Evolutionary conservation across 2,113 vertebrate species (phyloP).

Genomic region (Phrynosoma platyrhinos): DNA sequence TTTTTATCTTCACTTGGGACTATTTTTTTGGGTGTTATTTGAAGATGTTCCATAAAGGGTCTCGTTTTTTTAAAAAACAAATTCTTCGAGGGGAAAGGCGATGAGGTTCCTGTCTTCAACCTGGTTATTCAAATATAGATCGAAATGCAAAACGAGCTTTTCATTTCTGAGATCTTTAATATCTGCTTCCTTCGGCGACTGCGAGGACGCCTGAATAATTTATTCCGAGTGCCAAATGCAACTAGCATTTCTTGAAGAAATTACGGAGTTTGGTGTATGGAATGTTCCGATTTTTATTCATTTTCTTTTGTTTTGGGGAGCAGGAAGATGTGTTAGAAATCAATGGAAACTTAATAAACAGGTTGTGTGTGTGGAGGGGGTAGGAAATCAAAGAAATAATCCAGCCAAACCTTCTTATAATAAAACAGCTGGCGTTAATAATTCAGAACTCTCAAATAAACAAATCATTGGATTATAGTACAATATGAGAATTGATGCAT

Average conservation of each 20-base stretch:
- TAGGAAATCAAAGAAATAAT: slow-evolving; percentile 71
- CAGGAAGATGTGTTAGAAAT: slow-evolving; percentile 76
- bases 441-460: slow-evolving; percentile 71
- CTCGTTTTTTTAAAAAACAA: too few relatives aligned
- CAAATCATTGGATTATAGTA: slow-evolving; percentile 78
- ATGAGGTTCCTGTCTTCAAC: not conserved
- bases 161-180: slow-evolving; percentile 64
- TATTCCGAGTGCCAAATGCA: slow-evolving; percentile 73
- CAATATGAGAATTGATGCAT: slow-evolving; percentile 75
- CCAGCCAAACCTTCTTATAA: slow-evolving; percentile 75
- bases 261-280: slow-evolving; percentile 59
- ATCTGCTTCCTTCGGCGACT: slow-evolving; percentile 59
- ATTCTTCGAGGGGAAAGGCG: not conserved
- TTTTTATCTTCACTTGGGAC: not conserved
- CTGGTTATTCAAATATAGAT: slow-evolving; percentile 28
- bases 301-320: slow-evolving; percentile 59
- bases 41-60: not conserved
- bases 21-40: not conserved
- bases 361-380: not conserved
- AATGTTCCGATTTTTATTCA: slow-evolving; percentile 48
- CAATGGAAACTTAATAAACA: slow-evolving; percentile 80
- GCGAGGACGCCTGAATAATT: slow-evolving; percentile 74
- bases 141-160: slow-evolving; percentile 27
- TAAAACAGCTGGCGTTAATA: slow-evolving; percentile 77
- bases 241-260: slow-evolving; percentile 71